Conservation (phyloP, 2,888 invertebrate species). For the Drosophila monieri region DNA sequence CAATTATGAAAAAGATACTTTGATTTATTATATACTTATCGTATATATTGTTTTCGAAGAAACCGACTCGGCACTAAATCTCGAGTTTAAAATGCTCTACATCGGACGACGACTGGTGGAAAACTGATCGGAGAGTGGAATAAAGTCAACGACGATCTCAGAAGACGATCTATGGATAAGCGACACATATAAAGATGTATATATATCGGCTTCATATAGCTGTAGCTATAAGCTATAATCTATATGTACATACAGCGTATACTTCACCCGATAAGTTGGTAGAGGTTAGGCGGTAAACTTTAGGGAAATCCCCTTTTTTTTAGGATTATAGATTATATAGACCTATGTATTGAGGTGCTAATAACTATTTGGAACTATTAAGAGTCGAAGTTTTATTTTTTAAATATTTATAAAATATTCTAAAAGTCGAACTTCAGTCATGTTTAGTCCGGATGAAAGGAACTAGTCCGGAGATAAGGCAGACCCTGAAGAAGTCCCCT, state of each 20-base stretch:
- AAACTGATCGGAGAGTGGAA: not conserved
- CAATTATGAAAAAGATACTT: too few relatives aligned
- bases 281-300: too few relatives aligned
- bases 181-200: not conserved
- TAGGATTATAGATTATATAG: too few relatives aligned
- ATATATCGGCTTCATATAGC: not conserved
- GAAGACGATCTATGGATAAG: not conserved
- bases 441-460: constrained; percentile 14
- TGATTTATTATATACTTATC: too few relatives aligned
- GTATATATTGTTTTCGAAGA: not conserved
- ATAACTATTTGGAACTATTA: too few relatives aligned
- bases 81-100: not conserved
- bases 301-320: not conserved
- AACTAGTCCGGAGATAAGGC: constrained; percentile 13
- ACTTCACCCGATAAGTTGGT: not conserved
- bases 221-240: too few relatives aligned
- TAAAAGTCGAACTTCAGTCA: not conserved
- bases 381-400: too few relatives aligned
- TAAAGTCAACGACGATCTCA: not conserved
- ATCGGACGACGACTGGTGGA: not conserved
- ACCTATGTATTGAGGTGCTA: too few relatives aligned
- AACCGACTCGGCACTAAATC: not conserved
- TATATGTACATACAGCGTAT: too few relatives aligned
- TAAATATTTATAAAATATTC: not conserved
- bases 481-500: not conserved